Evolutionary conservation across 35 echinoderm and acorn worm species (phyloP).

Genomic region (Ptychodera flava): DNA sequence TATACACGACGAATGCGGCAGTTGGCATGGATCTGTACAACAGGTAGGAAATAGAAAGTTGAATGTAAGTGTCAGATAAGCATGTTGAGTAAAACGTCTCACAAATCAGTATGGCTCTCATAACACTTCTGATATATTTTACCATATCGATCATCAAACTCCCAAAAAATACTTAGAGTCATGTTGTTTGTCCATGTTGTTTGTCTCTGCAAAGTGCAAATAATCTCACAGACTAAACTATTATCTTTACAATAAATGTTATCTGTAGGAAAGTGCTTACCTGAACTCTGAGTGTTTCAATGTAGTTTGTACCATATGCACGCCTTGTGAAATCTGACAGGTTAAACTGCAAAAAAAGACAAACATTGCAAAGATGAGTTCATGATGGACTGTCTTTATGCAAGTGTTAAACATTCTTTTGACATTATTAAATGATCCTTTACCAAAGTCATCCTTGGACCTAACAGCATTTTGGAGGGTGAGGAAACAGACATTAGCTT

Average conservation of each 20-base stretch:
- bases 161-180: slow-evolving; percentile 1
- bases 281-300: slow-evolving; percentile 97
- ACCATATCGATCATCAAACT: neutral
- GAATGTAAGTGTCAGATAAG: neutral
- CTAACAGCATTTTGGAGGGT: too few species aligned
- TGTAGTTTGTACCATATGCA: slow-evolving; percentile 99
- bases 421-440: too few species aligned
- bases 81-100: too few species aligned
- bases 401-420: neutral
- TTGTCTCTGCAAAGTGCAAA: too few species aligned
- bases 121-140: neutral
- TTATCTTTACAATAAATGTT: too few species aligned
- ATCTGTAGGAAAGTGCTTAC: slow-evolving; percentile 68
- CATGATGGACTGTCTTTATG: neutral
- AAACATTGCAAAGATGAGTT: slow-evolving; percentile 10
- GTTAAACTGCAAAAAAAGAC: slow-evolving; percentile 77
- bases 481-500: too few species aligned
- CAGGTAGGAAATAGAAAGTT: neutral
- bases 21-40: slow-evolving; percentile 93
- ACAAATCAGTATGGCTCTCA: too few species aligned
- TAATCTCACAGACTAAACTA: too few species aligned
- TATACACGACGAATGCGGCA: slow-evolving; percentile 96
- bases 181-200: too few species aligned
- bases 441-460: too few species aligned
- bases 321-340: slow-evolving; percentile 99